Conservation (phyloP, 2,888 invertebrate genomes). For the Rhyacophila evoluta region DNA sequence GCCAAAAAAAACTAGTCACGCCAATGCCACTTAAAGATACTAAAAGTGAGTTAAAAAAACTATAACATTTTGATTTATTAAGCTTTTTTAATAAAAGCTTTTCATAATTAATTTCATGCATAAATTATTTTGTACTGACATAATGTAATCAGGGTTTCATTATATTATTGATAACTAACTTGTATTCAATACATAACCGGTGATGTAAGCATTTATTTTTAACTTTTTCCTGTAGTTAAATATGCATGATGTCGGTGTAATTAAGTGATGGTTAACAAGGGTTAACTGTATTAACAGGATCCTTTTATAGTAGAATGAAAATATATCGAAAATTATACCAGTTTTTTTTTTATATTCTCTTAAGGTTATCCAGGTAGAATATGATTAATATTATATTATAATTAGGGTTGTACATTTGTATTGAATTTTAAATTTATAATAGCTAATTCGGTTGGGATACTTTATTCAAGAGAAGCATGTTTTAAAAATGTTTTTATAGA, state of each 20-base stretch:
- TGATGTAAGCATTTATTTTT: background rate
- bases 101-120: too few species aligned
- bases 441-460: too few species aligned
- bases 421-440: too few species aligned
- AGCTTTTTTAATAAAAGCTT: too few species aligned
- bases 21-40: too few species aligned
- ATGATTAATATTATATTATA: too few species aligned
- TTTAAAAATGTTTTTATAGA: background rate
- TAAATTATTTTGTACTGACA: too few species aligned
- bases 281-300: background rate
- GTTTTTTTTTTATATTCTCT: background rate
- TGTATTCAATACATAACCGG: background rate
- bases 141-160: background rate
- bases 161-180: background rate
- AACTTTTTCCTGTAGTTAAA: background rate
- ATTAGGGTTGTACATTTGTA: too few species aligned
- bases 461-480: background rate
- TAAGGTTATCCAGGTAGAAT: too few species aligned
- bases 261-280: background rate
- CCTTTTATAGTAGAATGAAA: background rate
- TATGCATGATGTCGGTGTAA: constrained; percentile 5
- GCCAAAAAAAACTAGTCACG: too few species aligned
- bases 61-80: too few species aligned
- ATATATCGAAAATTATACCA: background rate
- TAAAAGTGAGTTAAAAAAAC: too few species aligned